phyloP scores from a whole-genome alignment of 2,888 invertebrate genomes.

The Macrophya annulata region DNA sequence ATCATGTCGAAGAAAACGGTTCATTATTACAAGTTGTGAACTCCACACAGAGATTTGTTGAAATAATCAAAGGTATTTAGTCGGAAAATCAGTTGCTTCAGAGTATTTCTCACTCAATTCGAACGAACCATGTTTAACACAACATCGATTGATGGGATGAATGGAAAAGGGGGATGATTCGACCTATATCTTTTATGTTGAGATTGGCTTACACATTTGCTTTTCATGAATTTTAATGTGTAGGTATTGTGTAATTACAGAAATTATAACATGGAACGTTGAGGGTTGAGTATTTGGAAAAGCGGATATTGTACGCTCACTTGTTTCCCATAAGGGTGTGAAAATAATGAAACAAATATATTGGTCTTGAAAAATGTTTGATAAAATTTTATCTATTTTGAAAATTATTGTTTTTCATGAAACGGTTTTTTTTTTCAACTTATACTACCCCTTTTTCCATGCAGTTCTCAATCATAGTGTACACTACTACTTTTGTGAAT shows the following conservation, averaged over 20 bases:
- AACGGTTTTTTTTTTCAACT: background rate
- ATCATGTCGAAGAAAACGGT: background rate
- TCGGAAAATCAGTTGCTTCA: background rate
- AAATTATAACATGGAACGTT: background rate
- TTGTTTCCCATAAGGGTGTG: background rate
- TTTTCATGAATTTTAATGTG: background rate
- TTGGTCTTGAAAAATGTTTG: background rate
- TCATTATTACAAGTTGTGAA: slow-evolving; percentile 10
- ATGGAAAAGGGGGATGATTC: background rate
- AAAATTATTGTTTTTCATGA: background rate
- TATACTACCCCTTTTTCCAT: background rate
- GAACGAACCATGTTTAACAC: background rate
- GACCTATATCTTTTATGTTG: background rate
- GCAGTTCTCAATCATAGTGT: background rate
- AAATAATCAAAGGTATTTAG: background rate
- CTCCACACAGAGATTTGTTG: background rate
- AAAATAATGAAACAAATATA: background rate
- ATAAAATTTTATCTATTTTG: too few relatives aligned
- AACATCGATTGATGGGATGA: background rate
- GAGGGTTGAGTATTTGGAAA: background rate
- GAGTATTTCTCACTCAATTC: background rate
- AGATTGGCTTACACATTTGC: background rate
- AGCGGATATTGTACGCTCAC: background rate
- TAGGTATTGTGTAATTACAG: slow-evolving; percentile 10
- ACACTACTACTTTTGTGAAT: background rate